Base-by-base conservation (phyloP, 2,113 vertebrate species). In the Echinops telfairi region DNA sequence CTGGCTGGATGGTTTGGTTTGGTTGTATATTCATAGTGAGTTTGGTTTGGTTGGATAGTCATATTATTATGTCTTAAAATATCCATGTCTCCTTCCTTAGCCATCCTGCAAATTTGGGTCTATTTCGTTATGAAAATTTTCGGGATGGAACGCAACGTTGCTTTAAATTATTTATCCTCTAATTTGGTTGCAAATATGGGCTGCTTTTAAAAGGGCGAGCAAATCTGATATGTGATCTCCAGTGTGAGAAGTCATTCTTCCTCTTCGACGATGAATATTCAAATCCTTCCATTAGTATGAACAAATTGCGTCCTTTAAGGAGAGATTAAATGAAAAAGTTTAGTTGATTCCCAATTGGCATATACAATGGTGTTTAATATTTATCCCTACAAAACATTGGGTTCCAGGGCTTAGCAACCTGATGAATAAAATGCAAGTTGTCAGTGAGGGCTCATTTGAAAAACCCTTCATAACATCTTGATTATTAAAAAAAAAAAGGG, bases 401-500 rank as follows among this genome's bases (percentile, higher is more conserved):
- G 11, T 84, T 93, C n/a, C 19, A 90, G 36, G 5, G 2, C 19
- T 3, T 79, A 81, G 38, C 17, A 80, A 47, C 15, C 17, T 87
- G 40, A 86, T 89, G 88, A 95, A 93, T 92, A 84, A 84, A 94
- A 93, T 83, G 68, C 43, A 85, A 89, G 62, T 91, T 38, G 16
- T 80, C 60, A 66, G 7, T 88, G 16, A 6, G 81, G 22, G 3
- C 68, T 89, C 80, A 43, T 85, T 79, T 62, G 83, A 91, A 78
- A 84, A 91, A 75, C 60, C 17, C 47, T 95, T 94, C n/a, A 86
- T 92, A 86, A 83, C 60, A 84, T 94, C 82, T 91, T 89, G 6
- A 79, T 96, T 96, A 93, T 95, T 96, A 94, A 91, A 95, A 80
- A 89, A 87, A 87, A 73, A 87, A 87, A 40, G 7, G 10, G 47